Conservation (phyloP, 2,888 invertebrate genomes). For the Myathropa florea region DNA sequence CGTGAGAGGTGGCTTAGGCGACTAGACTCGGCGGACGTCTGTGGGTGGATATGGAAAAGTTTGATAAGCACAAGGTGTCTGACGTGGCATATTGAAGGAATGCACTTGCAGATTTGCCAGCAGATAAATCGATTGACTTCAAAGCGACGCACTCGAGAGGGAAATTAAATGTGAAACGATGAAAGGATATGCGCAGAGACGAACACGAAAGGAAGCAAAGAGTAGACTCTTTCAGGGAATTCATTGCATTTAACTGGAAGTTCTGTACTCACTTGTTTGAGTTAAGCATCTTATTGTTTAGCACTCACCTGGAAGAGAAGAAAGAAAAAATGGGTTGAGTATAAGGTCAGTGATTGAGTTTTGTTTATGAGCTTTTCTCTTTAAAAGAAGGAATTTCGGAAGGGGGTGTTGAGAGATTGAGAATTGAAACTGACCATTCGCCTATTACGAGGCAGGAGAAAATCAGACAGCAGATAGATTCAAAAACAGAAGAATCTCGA, state of each 20-base stretch:
- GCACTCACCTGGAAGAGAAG: constrained; percentile 14
- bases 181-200: constrained; percentile 2
- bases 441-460: too few relatives aligned
- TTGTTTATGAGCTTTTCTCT: not conserved
- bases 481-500: too few relatives aligned
- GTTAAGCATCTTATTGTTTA: not conserved
- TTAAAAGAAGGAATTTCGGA: not conserved
- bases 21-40: not conserved
- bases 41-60: constrained; percentile 49
- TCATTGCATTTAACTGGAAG: not conserved
- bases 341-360: not conserved
- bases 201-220: not conserved
- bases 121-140: constrained; percentile 41
- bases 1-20: not conserved
- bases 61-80: constrained; percentile 32
- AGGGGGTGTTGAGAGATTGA: not conserved
- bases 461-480: too few relatives aligned
- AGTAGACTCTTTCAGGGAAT: too few relatives aligned
- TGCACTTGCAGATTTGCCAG: constrained; percentile 9
- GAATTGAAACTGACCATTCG: too few relatives aligned
- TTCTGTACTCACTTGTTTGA: constrained; percentile 3
- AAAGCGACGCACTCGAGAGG: constrained; percentile 36
- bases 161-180: constrained; percentile 42
- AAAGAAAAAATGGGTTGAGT: not conserved
- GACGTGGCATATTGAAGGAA: not conserved